Base-by-base conservation (phyloP, 2,797 vertebrate genomes). In the Gallinago solitaria region DNA sequence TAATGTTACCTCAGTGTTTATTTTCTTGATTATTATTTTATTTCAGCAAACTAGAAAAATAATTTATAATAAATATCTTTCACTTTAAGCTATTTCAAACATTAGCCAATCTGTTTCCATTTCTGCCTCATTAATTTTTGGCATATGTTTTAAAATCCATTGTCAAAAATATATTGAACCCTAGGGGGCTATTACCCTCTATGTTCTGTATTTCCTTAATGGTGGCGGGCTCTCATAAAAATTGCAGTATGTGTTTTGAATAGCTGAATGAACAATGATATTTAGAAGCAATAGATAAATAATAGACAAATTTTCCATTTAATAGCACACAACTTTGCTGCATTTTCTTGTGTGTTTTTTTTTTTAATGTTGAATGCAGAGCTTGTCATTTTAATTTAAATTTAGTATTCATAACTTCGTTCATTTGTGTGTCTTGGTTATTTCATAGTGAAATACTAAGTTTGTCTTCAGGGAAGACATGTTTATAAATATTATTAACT, bases 61-160 rank as follows among this genome's bases (percentile, higher is more conserved):
- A 87, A 51, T 23, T 87, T 24, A 23, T 13, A 80, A 54, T 47
- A 73, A 88, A 19, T 61, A 87, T 57, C 11, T 84, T 81, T 88
- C 41, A 95, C 23, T 85, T 90, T n/a, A 75, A 94, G 54, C 65
- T 69, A 18, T 93, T 86, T 80, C n/a, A 86, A 50, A 53, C 28
- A 51, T 93, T 73, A 81, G 16, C 51, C 61, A 78, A 57, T 90
- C 83, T 88, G 65, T 78, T 87, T 91, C 28, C 10, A 17, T 70
- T 90, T 89, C 83, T 91, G 48, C 53, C 50, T 92, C 85, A 89
- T 94, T 93, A 94, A 80, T 53, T 96, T 83, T 89, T 89, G 61
- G 54, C 69, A n/a, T 65, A 69, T 50, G 53, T 50, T 92, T 73
- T 83, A 78, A 93, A 81, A 91, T 68, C 14, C 17, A 45, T 64